Evolutionary conservation across 2,797 vertebrate species (phyloP), one percentile per base, ranked within the genome.

Genomic region (Lepidocolaptes lacrymiger): DNA sequence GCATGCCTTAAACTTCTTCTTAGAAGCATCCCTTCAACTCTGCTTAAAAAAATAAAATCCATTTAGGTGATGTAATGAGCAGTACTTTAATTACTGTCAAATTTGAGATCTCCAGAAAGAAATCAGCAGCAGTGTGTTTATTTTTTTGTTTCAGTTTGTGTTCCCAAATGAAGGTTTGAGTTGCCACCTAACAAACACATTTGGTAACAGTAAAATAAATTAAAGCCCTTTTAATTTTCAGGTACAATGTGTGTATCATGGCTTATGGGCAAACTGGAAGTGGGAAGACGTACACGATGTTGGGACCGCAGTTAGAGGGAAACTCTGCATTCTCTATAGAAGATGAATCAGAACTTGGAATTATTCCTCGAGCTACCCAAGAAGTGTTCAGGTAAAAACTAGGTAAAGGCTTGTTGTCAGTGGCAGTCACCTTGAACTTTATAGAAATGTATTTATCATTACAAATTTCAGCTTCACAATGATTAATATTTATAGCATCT

Each of bases 201-300:
- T 90, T 82, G 51, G 6, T 89, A 80, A 90, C 12, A 17, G 43
- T 41, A 59, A 91, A 92, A 77, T 71, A 84, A 86, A 76, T 39
- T 9, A 61, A 49, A 36, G 26, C 7, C 8, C 30, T 90, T 69
- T 59, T 94, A 1, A 37, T 91, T 95, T 91, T 81, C 97, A 99
- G 99, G 83, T 99, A 98, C 93, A 98, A 98, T 17, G 98, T 99
- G 22, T 99, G 99, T n/a, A 97, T 99, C 82, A 98, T 98, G 99
- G 99, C 98, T 2, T 99, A 99, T 2, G 98, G 99, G 8, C 99
- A 99, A 97, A 99, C 98, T 2, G 99, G 99, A 56, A 98, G 98
- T 55, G 98, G 99, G 32, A 99, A 99, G 97, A 99, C 98, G 41
- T 97, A 99, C 88, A 99, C 98, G 37, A 98, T 99, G 98, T 82